Conservation (phyloP, 2,888 invertebrate genomes). For the Anthophora plumipes region DNA sequence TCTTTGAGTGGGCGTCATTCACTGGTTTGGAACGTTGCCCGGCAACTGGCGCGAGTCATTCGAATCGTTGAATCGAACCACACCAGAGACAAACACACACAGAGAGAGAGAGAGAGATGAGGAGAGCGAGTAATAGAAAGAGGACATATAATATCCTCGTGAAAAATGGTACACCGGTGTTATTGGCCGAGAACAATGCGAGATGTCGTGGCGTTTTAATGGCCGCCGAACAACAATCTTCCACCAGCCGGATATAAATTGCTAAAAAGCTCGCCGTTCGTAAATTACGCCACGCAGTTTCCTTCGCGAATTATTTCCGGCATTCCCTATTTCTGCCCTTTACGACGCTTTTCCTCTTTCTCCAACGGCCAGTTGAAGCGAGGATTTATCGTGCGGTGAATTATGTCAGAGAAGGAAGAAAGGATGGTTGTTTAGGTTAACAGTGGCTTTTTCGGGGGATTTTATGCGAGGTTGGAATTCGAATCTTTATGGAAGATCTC, state of each 20-base stretch:
- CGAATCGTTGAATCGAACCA: slow-evolving; percentile 16
- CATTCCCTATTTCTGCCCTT: neutral
- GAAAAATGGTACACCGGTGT: slow-evolving; percentile 59
- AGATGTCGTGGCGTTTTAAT: slow-evolving; percentile 49
- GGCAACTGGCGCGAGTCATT: slow-evolving; percentile 23
- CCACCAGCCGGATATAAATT: slow-evolving; percentile 47
- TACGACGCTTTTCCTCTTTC: neutral
- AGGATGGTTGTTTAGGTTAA: slow-evolving; percentile 11
- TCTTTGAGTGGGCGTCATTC: slow-evolving; percentile 71
- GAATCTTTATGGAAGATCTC: neutral
- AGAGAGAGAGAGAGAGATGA: neutral
- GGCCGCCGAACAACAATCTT: slow-evolving; percentile 47
- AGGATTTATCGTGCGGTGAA: slow-evolving; percentile 15
- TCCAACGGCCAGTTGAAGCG: neutral
- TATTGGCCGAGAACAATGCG: slow-evolving; percentile 56
- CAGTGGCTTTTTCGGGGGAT: neutral
- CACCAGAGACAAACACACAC: neutral
- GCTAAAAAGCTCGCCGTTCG: slow-evolving; percentile 38
- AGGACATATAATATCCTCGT: slow-evolving; percentile 56
- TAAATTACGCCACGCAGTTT: slow-evolving; percentile 33
- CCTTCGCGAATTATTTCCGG: slow-evolving; percentile 41
- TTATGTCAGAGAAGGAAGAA: slow-evolving; percentile 7
- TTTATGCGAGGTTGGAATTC: neutral
- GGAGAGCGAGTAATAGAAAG: neutral
- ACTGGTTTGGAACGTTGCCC: slow-evolving; percentile 72